Base-by-base conservation (phyloP, 2,113 vertebrate genomes). In the Syngnathus floridae region DNA sequence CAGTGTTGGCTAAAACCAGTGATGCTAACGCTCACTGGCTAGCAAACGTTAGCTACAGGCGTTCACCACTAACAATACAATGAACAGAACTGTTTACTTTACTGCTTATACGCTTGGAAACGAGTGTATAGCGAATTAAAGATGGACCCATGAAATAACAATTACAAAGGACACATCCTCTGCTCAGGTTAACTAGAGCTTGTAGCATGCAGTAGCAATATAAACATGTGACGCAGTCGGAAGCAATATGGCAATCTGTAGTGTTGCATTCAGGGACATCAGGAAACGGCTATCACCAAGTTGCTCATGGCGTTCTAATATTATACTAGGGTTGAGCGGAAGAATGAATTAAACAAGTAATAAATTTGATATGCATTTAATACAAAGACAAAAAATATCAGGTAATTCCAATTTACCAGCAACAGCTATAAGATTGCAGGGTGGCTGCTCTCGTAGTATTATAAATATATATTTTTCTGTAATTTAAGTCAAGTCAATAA, bases 211-310 rank as follows among this genome's bases (percentile, higher is more conserved):
- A 38, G 46, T 62, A 79, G 72, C 69, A 69, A 21, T 49, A 70
- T 79, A 73, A 73, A 80, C 65, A 80, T 75, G 76, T 89, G 82
- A 87, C 88, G 85, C 79, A 81, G 14, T 66, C 64, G 51, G 52
- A 66, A 55, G 51, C 12, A 78, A 79, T 84, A 89, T 89, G 88
- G 88, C 59, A 75, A 43, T 72, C 61, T 67, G 46, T 63, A 7
- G 4, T 26, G 81, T 58, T 80, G 80, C 80, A 4, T 88, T 88
- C 70, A 72, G 0, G 49, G 16, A 3, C 56, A 41, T 4, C 66
- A 2, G 62, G 1, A 73, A 68, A 72, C 26, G 26, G 26, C 26
- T 31, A 31, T 3, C 3, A 31, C 26, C 26, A 31, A 31, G 0
- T 3, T 3, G 26, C 26, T 31, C 26, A 37, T 14, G 3, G 5